Base-by-base conservation (phyloP, 1,140 invertebrate species). In the Tetramorium parvispinum region DNA sequence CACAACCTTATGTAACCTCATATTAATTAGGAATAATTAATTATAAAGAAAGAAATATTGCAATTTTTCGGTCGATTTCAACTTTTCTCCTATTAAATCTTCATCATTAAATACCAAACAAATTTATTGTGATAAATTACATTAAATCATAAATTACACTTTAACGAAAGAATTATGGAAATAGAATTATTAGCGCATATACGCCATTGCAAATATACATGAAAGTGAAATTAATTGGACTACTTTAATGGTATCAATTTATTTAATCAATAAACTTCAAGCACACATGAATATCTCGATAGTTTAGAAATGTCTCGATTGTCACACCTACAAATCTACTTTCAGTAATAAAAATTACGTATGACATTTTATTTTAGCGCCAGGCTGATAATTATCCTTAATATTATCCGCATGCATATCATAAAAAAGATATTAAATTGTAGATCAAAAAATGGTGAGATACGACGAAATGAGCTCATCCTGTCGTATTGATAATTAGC, bases 241-340 rank as follows among this genome's bases (percentile, higher is more conserved):
- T 53, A 16, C 32, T 32, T 32, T 4, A 32, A 4, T 5, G 46
- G 24, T 76, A 85, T 66, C 55, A 85, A 85, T 75, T 46, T 85
- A 57, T 57, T 55, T 88, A 86, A 89, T 88, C 88, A 88, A 89
- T 86, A 89, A 78, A 43, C 40, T 11, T 27, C 11, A 57, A 46
- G 49, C 40, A 32, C 32, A 32, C 32, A 76, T 76, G 21, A 49
- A 66, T 65, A 24, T 76, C 24, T 11, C 18, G 32, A 63, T 6
- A 8, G 3, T 53, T 18, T 18, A 43, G 21, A 82, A 55, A 53
- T 55, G 49, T 73, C 27, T 53, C 11, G 13, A 65, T 53, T 37
- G 61, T 59, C 53, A 55, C 51, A 68, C 57, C 89, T 89, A 83
- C 43, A 65, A 83, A 61, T 57, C 53, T 10, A 77, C 53, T 78